Base-by-base conservation (phyloP, 2,113 vertebrate genomes). In the Marmota monax region DNA sequence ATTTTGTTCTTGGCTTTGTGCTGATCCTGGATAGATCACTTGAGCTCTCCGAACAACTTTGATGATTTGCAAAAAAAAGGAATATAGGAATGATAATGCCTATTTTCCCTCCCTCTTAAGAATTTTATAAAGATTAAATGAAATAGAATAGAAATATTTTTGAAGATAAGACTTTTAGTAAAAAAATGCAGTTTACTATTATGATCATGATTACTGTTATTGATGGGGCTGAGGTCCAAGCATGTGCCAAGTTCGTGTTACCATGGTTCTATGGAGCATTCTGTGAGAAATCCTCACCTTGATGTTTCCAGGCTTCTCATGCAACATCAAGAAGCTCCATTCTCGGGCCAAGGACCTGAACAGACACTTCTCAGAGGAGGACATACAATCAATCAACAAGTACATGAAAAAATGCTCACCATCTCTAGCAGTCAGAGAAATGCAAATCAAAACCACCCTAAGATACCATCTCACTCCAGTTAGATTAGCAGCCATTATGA, bases 1-100 rank as follows among this genome's bases (percentile, higher is more conserved):
- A 90, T 90, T 95, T 90, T 96, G 0, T 87, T 97, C 72, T 94
- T 85, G 70, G 88, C 45, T 85, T 90, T 89, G 61, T 76, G 53
- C 73, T 96, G n/a, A 76, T 96, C 93, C 90, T 25, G 77, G 48
- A 11, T 34, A 82, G 87, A 67, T 96, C 90, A 97, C 61, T 92
- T 72, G 42, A 94, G n/a, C 72, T 72, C 8, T 65, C 29, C 67
- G 58, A 93, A 65, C 84, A 90, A 39, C 78, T 78, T 82, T 83
- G 88, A 90, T 92, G 88, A 88, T 77, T 85, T 93, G n/a, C 83
- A 84, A 94, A 96, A 94, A 51, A 51, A 12, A 51, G 48, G 48
- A 51, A 51, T 51, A 74, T 78, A 70, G 69, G 58, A 94, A 92
- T 79, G 85, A 70, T 91, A 90, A 85, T 94, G 63, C 74, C 80